Evolutionary conservation across 1,140 invertebrate species (phyloP).

Genomic region (Alviniconcha marisindica): DNA sequence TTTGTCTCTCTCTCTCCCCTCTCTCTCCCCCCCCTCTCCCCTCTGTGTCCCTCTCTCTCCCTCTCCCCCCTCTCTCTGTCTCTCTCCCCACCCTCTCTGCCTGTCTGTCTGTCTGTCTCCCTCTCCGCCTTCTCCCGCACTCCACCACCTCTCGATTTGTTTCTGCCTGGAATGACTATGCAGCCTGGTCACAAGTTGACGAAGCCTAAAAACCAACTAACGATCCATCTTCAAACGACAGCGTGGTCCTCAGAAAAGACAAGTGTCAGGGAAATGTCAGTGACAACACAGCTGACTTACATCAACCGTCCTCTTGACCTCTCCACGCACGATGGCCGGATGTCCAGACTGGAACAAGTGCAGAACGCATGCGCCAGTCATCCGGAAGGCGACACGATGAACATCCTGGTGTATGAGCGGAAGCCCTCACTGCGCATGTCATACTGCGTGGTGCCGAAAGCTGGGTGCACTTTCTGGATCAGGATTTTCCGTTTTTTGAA

Average conservation of each 20-base stretch:
- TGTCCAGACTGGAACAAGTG: background rate
- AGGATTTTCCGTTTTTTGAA: constrained; percentile 15
- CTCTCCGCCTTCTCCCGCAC: too few relatives aligned
- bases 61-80: background rate
- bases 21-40: too few relatives aligned
- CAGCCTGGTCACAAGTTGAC: too few relatives aligned
- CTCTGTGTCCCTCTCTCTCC: background rate
- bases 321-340: background rate
- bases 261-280: too few relatives aligned
- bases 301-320: constrained; percentile 20
- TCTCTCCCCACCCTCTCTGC: too few relatives aligned
- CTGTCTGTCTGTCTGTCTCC: too few relatives aligned
- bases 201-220: too few relatives aligned
- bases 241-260: too few relatives aligned
- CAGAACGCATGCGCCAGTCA: constrained; percentile 2
- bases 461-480: constrained; percentile 37
- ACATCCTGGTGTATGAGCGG: constrained; percentile 19
- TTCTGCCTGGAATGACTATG: too few relatives aligned
- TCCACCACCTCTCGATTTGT: too few relatives aligned
- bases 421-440: constrained; percentile 33
- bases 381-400: background rate
- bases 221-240: too few relatives aligned
- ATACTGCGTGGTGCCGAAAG: constrained; percentile 34
- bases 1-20: background rate
- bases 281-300: background rate